A percentile compares a stretch with the other conserved stretches of the same genome.
Evolutionary conservation across 2,888 invertebrate genomes (phyloP).

Genomic region (Gastrophysa polygoni): DNA sequence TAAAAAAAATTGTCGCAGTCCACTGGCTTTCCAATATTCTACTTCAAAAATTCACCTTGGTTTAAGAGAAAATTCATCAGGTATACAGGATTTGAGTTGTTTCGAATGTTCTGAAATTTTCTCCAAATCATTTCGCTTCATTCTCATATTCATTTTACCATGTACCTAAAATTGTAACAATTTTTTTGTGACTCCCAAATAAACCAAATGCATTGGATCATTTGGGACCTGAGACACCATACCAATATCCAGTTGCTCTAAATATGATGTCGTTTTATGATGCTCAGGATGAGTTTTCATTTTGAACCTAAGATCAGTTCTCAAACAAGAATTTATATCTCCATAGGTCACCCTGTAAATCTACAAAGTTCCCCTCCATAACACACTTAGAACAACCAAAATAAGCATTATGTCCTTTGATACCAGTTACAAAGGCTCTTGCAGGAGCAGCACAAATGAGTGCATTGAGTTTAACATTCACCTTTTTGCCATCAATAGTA

Average conservation of each 20-base stretch:
- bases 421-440: constrained; percentile 37
- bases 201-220: constrained; percentile 42
- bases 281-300: constrained; percentile 35
- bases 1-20: constrained; percentile 6
- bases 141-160: constrained; percentile 17
- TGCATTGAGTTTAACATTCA: constrained; percentile 21
- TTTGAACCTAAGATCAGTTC: constrained; percentile 37
- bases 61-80: too few relatives aligned
- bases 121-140: neutral
- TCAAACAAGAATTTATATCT: constrained; percentile 26
- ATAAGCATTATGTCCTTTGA: constrained; percentile 39
- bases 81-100: constrained; percentile 5
- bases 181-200: constrained; percentile 39
- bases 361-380: constrained; percentile 36
- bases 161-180: constrained; percentile 32
- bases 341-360: constrained; percentile 35
- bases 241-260: constrained; percentile 33
- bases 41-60: constrained; percentile 1
- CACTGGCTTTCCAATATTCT: constrained; percentile 12
- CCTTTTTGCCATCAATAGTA: neutral
- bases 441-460: constrained; percentile 44
- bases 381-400: constrained; percentile 41
- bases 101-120: constrained; percentile 1
- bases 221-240: constrained; percentile 39
- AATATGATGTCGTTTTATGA: constrained; percentile 33